These are phyloP conservation scores for Drosophila cracens DNA, from an alignment of 2,888 invertebrate genomes.

Conservation along the genomic window DNA sequence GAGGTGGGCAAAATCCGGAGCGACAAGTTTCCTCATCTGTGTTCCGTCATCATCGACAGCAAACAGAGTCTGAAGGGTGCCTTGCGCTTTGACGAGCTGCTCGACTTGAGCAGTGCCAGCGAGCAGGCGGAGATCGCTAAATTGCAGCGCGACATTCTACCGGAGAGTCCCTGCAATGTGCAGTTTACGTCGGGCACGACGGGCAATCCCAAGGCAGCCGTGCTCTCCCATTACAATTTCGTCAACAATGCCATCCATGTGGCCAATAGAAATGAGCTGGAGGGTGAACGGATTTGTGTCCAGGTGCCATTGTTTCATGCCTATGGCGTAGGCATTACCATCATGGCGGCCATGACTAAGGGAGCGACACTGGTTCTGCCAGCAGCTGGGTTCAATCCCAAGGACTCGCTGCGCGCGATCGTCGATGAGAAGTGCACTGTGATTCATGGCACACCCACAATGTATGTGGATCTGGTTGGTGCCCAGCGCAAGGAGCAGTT, in stretches of 20 bases:
- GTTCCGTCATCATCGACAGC: constrained; percentile 87
- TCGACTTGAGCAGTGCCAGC: constrained; percentile 67
- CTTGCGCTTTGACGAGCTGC: constrained; percentile 84
- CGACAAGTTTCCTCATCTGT: constrained; percentile 85
- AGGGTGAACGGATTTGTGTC: constrained; percentile 85
- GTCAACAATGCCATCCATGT: constrained; percentile 91
- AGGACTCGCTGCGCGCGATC: constrained; percentile 88
- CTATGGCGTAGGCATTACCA: constrained; percentile 89
- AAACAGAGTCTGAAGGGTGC: constrained; percentile 85
- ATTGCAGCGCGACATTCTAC: constrained; percentile 87
- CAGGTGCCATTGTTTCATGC: constrained; percentile 94
- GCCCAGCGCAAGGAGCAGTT: constrained; percentile 85
- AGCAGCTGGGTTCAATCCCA: constrained; percentile 87
- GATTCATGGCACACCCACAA: constrained; percentile 93
- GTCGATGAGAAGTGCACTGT: constrained; percentile 89
- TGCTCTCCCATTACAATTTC: constrained; percentile 89
- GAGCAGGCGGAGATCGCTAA: constrained; percentile 60
- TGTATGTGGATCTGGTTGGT: constrained; percentile 91
- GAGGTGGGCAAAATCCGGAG: constrained; percentile 85
- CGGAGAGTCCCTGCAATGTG: constrained; percentile 90
- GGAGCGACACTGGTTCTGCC: constrained; percentile 89
- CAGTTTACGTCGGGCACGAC: constrained; percentile 95
- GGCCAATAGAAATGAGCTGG: constrained; percentile 86
- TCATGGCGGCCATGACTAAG: constrained; percentile 87
- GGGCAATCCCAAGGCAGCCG: constrained; percentile 90